A percentile compares a stretch with the other conserved stretches of the same genome.
These are phyloP conservation scores for Drosophila rhopaloa DNA, from an alignment of 1,140 invertebrate species.

Conservation along the genomic window DNA sequence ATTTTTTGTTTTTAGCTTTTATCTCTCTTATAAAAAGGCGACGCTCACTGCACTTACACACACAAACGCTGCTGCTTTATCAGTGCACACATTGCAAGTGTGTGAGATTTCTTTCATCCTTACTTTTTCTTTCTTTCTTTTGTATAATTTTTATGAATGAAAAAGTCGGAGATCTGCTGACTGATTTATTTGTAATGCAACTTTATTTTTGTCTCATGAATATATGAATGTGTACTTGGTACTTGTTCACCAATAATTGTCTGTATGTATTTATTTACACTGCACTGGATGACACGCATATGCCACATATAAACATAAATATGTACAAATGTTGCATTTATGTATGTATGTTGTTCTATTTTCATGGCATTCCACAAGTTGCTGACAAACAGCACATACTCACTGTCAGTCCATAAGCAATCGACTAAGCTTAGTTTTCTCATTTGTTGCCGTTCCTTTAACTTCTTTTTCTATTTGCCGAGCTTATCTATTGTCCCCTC, in stretches of 20 bases:
- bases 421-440: conserved; percentile 19
- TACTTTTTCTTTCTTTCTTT: conserved; percentile 32
- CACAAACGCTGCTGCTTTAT: conserved; percentile 3
- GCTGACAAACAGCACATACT: conserved; percentile 23
- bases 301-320: conserved; percentile 5
- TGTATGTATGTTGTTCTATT: conserved; percentile 47
- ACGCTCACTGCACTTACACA: conserved; percentile 29
- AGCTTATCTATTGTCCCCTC: conserved; percentile 39
- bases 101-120: conserved; percentile 30
- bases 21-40: conserved; percentile 34
- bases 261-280: conserved; percentile 13
- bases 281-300: conserved; percentile 34
- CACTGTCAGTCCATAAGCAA: neutral
- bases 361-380: conserved; percentile 76
- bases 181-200: conserved; percentile 34
- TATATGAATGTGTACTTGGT: conserved; percentile 4
- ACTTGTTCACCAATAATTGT: neutral
- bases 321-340: conserved; percentile 10
- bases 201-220: conserved; percentile 35
- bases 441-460: conserved; percentile 7
- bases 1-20: conserved; percentile 28
- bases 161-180: conserved; percentile 69
- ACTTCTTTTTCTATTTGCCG: conserved; percentile 21
- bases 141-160: conserved; percentile 76
- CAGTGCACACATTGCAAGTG: conserved; percentile 1